Percentiles rank a stretch among this genome's conserved stretches.
Conservation (phyloP, 2,113 vertebrate species). For the Myocastor coypus region DNA sequence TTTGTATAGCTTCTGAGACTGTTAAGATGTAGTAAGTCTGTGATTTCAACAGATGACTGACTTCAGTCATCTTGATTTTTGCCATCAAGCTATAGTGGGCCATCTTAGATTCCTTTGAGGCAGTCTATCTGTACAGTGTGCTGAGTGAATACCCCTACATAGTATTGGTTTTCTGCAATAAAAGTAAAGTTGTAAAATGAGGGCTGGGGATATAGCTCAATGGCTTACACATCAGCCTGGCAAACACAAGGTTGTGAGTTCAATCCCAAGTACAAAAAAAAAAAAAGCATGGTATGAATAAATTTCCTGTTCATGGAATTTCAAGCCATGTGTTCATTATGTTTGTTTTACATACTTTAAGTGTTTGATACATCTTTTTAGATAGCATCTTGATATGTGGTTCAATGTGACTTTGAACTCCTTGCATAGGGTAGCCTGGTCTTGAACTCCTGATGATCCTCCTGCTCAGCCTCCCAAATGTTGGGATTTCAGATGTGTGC, state of each 20-base stretch:
- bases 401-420: neutral
- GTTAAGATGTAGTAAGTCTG: too few relatives aligned
- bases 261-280: neutral
- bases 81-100: slow-evolving; percentile 79
- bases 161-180: slow-evolving; percentile 74
- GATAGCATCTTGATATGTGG: neutral
- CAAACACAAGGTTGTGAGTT: too few relatives aligned
- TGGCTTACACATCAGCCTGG: too few relatives aligned
- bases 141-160: slow-evolving; percentile 73
- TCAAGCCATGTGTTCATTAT: neutral
- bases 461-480: neutral
- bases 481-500: neutral
- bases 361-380: neutral
- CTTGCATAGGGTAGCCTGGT: neutral
- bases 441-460: neutral
- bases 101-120: slow-evolving; percentile 84
- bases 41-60: slow-evolving; percentile 18
- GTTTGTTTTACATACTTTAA: slow-evolving; percentile 10
- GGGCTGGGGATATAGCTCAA: too few relatives aligned
- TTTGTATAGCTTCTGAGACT: too few relatives aligned
- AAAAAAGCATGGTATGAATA: slow-evolving; percentile 52
- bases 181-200: slow-evolving; percentile 41
- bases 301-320: slow-evolving; percentile 11
- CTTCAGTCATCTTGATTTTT: slow-evolving; percentile 80
- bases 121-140: slow-evolving; percentile 68